Evolutionary conservation across 2,797 vertebrate genomes (phyloP), one percentile per base, ranked within the genome.

Genomic region (Tinamus major): DNA sequence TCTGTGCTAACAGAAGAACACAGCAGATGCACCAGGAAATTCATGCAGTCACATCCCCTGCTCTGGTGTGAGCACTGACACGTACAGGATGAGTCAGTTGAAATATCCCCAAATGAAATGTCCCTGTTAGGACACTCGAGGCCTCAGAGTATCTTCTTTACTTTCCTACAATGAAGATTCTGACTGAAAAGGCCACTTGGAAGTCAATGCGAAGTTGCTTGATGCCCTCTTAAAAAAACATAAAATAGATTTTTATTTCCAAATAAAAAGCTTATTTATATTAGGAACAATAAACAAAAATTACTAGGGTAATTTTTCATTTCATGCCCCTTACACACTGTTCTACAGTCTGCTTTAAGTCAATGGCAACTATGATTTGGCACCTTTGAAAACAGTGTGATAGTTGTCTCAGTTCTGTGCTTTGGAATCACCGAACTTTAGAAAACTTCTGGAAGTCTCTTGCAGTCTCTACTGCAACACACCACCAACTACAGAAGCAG

Each of bases 11-110:
- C 93, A 94, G 87, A 87, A 89, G 56, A 68, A 81, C 6, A 41
- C 2, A 94, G 75, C 93, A 96, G 95, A 94, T 96, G 92, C 56
- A 92, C 42, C 21, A 15, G 4, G 85, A 94, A 91, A 77, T 0
- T 5, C 91, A 70, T 29, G 14, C 89, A 90, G 94, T 75, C 64
- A 74, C 78, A 58, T 77, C 61, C 78, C 64, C 79, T 64, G 71
- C 26, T 58, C 55, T 33, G 42, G 51, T 46, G n/a, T 13, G 41
- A 53, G 49, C n/a, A 31, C 63, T 79, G 77, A 18, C 53, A 42
- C 58, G 19, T 49, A 82, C 9, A 31, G 70, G 42, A 39, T 68
- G 74, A 82, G 63, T 35, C 70, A 64, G 33, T 9, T 39, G 37
- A 89, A 95, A 81, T 35, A 31, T 0, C 33, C 67, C 64, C 39